phyloP scores from a whole-genome alignment of 2,113 vertebrate genomes.

The Notothenia coriiceps region DNA sequence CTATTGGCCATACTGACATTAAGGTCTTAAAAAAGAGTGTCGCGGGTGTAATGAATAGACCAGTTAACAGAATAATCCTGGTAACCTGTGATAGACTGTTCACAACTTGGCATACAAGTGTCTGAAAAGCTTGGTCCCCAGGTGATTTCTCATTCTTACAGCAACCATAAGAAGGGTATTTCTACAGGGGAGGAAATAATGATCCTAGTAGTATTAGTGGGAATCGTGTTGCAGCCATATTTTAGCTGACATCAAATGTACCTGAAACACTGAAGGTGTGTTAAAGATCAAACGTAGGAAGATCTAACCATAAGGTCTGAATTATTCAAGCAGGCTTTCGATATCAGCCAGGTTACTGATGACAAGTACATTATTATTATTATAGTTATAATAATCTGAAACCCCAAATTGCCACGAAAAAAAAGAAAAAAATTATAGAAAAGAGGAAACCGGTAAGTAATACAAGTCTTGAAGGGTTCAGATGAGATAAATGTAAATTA shows the following conservation, averaged over 20 bases:
- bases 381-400: not conserved
- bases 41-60: conserved; percentile 37
- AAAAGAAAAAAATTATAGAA: not conserved
- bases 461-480: too few species aligned
- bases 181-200: not conserved
- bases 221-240: not conserved
- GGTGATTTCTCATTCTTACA: conserved; percentile 3
- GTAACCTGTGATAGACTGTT: not conserved
- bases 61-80: conserved; percentile 2
- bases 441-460: not conserved
- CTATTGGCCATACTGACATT: conserved; percentile 37
- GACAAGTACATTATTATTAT: not conserved
- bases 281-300: not conserved
- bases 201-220: not conserved
- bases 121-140: not conserved
- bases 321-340: not conserved
- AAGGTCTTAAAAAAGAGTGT: conserved; percentile 22
- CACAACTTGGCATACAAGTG: not conserved
- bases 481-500: not conserved
- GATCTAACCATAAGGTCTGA: not conserved
- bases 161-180: conserved; percentile 3
- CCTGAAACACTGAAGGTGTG: not conserved
- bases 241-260: not conserved
- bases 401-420: not conserved
- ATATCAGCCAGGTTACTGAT: not conserved